These are phyloP conservation scores for Dinothrombium tinctorium DNA, from an alignment of 1,140 invertebrate species.

Conservation along the genomic window DNA sequence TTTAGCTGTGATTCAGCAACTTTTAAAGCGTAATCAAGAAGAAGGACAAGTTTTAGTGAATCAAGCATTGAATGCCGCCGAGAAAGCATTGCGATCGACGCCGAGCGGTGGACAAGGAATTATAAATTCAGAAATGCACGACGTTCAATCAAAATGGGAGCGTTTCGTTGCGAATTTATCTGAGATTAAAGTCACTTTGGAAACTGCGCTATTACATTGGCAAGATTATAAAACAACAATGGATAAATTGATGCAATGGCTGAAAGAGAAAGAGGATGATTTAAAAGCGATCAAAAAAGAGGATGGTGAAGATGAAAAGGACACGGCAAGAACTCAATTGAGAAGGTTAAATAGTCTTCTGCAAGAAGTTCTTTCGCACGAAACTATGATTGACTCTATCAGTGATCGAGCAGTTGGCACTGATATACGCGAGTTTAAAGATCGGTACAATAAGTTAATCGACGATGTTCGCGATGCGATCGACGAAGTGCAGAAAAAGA, in stretches of 20 bases:
- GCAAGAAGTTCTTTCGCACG: neutral
- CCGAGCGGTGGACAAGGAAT: constrained; percentile 64
- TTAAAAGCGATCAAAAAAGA: constrained; percentile 65
- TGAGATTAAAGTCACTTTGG: constrained; percentile 68
- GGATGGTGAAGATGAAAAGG: neutral
- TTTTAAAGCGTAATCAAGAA: constrained; percentile 54
- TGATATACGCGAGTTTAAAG: neutral
- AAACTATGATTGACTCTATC: neutral
- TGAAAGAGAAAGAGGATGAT: constrained; percentile 76
- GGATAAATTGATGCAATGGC: constrained; percentile 73
- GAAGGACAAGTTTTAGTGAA: constrained; percentile 73
- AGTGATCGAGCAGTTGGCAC: neutral
- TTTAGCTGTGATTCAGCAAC: constrained; percentile 26
- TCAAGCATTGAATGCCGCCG: constrained; percentile 65
- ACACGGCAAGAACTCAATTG: neutral
- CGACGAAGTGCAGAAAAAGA: constrained; percentile 19
- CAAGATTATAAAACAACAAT: constrained; percentile 82
- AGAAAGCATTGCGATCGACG: constrained; percentile 66
- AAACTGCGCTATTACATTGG: constrained; percentile 75
- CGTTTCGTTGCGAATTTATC: constrained; percentile 69
- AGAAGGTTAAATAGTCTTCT: neutral
- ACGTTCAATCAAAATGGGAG: constrained; percentile 79
- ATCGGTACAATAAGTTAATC: neutral
- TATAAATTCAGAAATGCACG: constrained; percentile 63
- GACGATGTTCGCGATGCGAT: constrained; percentile 7